Evolutionary conservation across 2,888 invertebrate genomes (phyloP).

Genomic region (Lutraria lutraria): DNA sequence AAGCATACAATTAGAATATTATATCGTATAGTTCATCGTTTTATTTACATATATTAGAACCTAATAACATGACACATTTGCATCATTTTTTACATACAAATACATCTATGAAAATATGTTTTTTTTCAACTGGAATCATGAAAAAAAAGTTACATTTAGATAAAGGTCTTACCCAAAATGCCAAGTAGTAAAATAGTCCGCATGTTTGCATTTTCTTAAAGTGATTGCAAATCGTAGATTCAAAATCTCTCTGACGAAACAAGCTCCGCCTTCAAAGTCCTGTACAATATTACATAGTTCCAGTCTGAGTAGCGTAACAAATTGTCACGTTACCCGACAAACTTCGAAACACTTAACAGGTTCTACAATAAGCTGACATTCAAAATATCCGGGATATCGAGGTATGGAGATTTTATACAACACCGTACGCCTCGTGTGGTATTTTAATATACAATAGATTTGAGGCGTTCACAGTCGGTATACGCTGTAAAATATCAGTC

Average conservation of each 20-base stretch:
- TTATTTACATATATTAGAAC: too few species aligned
- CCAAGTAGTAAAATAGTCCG: background rate
- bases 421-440: background rate
- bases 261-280: background rate
- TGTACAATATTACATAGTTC: background rate
- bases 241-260: background rate
- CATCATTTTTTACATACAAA: too few species aligned
- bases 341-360: background rate
- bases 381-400: background rate
- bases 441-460: background rate
- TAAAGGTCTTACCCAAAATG: background rate
- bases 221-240: background rate
- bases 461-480: background rate
- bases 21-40: too few species aligned
- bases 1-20: too few species aligned
- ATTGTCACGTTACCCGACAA: conserved; percentile 8
- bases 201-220: conserved; percentile 18
- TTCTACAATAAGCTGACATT: background rate
- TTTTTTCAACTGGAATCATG: too few species aligned
- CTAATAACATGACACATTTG: too few species aligned
- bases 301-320: background rate
- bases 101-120: too few species aligned
- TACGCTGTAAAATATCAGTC: background rate
- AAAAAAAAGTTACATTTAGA: too few species aligned
- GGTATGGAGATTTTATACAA: background rate